A percentile compares a stretch with the other conserved stretches of the same genome.
These are phyloP conservation scores for Pterocles gutturalis DNA, from an alignment of 2,113 vertebrate species.

Conservation along the genomic window DNA sequence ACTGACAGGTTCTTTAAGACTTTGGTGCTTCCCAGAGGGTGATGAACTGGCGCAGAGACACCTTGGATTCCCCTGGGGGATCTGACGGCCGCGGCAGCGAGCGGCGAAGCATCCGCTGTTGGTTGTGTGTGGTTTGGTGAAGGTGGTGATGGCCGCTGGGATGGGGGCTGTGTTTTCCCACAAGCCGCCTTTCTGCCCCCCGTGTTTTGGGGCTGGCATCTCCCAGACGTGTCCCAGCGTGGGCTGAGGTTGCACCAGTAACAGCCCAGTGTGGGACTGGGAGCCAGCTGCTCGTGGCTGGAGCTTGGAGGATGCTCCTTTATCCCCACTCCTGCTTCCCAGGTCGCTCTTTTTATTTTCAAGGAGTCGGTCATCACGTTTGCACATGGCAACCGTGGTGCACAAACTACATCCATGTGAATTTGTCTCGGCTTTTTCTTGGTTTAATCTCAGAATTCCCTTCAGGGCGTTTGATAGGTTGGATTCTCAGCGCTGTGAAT, in stretches of 20 bases:
- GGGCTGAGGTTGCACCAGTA: neutral
- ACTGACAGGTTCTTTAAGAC: slow-evolving; percentile 13
- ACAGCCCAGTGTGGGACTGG: neutral
- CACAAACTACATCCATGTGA: rapidly evolving
- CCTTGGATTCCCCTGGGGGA: neutral
- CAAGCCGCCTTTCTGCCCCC: rapidly evolving
- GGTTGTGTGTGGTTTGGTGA: neutral
- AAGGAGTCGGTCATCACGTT: neutral
- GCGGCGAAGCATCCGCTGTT: neutral
- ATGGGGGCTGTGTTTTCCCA: neutral
- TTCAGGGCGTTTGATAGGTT: neutral
- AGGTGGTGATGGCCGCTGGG: rapidly evolving
- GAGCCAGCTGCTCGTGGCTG: neutral
- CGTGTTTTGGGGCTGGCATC: too few species aligned
- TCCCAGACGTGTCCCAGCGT: too few species aligned
- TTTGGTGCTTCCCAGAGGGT: neutral
- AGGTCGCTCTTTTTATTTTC: neutral
- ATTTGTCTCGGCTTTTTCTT: neutral
- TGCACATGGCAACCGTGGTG: neutral
- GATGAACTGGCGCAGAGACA: neutral
- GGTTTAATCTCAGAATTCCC: neutral
- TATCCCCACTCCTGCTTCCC: neutral
- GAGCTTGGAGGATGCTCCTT: neutral
- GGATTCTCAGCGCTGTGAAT: neutral
- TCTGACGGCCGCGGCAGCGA: neutral